Evolutionary conservation across 2,888 invertebrate species (phyloP).

Genomic region (Imbricaverruca yamaguchii): DNA sequence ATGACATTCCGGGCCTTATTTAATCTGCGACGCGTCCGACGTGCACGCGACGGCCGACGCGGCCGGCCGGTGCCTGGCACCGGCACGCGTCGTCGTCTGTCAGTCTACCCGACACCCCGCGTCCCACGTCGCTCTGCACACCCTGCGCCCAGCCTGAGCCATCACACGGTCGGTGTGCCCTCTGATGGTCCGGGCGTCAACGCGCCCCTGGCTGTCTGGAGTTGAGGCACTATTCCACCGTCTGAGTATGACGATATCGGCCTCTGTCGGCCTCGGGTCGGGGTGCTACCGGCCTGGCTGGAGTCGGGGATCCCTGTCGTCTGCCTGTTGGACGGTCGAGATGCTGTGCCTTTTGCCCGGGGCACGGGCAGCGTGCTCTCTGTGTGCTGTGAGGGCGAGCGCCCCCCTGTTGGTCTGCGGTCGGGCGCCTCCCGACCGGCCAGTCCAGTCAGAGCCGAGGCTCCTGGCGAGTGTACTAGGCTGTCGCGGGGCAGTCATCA

Average conservation of each 20-base stretch:
- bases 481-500: too few relatives aligned
- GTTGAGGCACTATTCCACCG: background rate
- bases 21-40: background rate
- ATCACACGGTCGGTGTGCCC: background rate
- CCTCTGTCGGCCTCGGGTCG: background rate
- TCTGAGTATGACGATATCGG: background rate
- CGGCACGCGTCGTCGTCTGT: background rate
- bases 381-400: too few relatives aligned
- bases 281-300: too few relatives aligned
- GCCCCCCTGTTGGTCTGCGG: too few relatives aligned
- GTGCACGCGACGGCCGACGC: background rate
- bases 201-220: background rate
- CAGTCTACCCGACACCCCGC: background rate
- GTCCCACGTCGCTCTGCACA: background rate
- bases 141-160: background rate
- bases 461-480: too few relatives aligned
- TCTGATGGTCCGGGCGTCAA: background rate
- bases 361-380: too few relatives aligned
- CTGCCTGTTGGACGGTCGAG: too few relatives aligned
- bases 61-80: background rate
- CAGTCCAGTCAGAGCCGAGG: too few relatives aligned
- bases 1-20: constrained; percentile 5
- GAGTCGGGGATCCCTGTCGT: too few relatives aligned
- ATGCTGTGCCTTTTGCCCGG: too few relatives aligned
- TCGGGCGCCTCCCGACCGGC: too few relatives aligned